Conservation (phyloP, 1,140 invertebrate species). For the Drosophila erecta region DNA sequence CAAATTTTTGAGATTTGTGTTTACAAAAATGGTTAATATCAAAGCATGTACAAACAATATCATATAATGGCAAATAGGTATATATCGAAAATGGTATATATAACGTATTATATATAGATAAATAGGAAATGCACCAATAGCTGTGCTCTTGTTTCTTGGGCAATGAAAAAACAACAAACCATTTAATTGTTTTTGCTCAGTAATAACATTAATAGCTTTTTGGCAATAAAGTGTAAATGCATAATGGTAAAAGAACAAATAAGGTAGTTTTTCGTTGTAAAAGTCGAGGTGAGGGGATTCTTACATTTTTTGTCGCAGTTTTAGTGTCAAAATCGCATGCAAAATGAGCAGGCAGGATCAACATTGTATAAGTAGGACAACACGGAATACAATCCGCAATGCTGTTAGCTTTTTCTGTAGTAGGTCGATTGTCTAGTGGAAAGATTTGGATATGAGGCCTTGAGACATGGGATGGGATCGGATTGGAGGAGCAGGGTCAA, state of each 20-base stretch:
- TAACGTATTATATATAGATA: constrained; percentile 54
- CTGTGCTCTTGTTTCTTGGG: constrained; percentile 40
- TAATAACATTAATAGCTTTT: constrained; percentile 9
- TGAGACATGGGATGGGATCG: neutral
- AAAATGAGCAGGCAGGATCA: constrained; percentile 22
- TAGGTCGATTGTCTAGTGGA: constrained; percentile 20
- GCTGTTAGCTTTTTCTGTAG: constrained; percentile 56
- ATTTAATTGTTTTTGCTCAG: neutral
- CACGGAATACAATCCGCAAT: constrained; percentile 41
- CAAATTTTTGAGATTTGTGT: constrained; percentile 81
- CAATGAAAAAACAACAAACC: constrained; percentile 40
- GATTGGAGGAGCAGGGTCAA: neutral
- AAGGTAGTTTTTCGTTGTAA: constrained; percentile 16
- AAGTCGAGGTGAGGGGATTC: constrained; percentile 4
- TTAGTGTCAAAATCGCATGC: constrained; percentile 17
- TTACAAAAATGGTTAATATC: constrained; percentile 79
- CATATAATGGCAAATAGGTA: constrained; percentile 61
- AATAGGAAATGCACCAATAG: constrained; percentile 49
- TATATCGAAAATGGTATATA: constrained; percentile 48
- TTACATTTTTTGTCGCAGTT: constrained; percentile 5
- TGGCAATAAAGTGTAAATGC: constrained; percentile 2
- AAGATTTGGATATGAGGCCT: constrained; percentile 5
- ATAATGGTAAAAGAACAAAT: constrained; percentile 60
- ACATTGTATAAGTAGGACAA: constrained; percentile 55
- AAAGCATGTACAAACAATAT: constrained; percentile 76